phyloP scores from a whole-genome alignment of 1,140 invertebrate species.

The Papilio helenus region DNA sequence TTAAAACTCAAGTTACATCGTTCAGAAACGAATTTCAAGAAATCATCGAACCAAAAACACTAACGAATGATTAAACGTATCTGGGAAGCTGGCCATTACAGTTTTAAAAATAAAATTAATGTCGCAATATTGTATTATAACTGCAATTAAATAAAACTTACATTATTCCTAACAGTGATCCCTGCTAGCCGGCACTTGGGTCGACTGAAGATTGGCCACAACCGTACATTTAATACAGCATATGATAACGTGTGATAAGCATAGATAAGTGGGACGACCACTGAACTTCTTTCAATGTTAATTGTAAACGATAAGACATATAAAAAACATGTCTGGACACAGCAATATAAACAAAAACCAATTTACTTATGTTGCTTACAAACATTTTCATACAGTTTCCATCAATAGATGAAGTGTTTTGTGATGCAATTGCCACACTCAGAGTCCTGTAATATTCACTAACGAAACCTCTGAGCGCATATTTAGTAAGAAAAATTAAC shows the following conservation, averaged over 20 bases:
- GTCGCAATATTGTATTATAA: neutral
- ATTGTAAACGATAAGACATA: slow-evolving; percentile 10
- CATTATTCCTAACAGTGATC: neutral
- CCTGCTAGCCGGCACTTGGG: neutral
- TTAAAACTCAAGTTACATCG: too few relatives aligned
- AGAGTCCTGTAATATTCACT: neutral
- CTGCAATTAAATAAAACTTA: neutral
- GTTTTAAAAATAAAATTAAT: neutral
- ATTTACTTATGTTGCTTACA: neutral
- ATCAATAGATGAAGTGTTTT: neutral
- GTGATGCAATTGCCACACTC: neutral
- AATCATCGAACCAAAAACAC: too few relatives aligned
- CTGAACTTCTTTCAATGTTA: slow-evolving; percentile 27
- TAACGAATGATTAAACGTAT: too few relatives aligned
- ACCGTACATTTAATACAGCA: neutral
- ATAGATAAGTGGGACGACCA: slow-evolving; percentile 11
- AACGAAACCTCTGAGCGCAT: neutral
- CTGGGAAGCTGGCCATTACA: too few relatives aligned
- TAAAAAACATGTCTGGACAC: neutral
- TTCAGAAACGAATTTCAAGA: too few relatives aligned
- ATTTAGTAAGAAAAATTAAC: neutral
- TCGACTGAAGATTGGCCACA: slow-evolving; percentile 11
- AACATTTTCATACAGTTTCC: neutral
- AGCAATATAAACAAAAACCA: neutral
- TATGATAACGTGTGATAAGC: slow-evolving; percentile 18